A percentile compares a stretch with the other conserved stretches of the same genome.
Evolutionary conservation across 2,797 vertebrate species (phyloP).

Genomic region (Muscicapa comitata): DNA sequence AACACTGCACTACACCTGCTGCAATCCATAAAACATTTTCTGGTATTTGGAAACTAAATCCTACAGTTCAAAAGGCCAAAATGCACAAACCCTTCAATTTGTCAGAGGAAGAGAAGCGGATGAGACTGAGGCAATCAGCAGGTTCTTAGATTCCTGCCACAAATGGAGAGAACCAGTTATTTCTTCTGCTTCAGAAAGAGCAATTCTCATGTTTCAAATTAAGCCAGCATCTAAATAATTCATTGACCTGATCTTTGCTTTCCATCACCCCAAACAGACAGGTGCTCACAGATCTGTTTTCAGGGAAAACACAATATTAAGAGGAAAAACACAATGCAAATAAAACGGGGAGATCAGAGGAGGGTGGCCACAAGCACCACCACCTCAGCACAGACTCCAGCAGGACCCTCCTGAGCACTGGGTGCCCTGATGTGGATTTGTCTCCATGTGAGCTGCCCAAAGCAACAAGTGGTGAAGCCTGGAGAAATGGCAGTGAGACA

Average conservation of each 20-base stretch:
- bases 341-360: neutral
- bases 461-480: neutral
- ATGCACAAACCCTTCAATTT: neutral
- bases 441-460: neutral
- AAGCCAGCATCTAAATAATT: neutral
- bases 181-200: neutral
- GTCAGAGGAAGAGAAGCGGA: neutral
- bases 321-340: neutral
- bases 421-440: neutral
- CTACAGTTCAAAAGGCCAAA: neutral
- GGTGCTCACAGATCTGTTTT: neutral
- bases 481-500: neutral
- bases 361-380: neutral
- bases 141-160: neutral
- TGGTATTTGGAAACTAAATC: constrained; percentile 22
- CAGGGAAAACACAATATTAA: neutral
- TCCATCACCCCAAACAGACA: neutral
- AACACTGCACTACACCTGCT: neutral
- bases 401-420: accelerated
- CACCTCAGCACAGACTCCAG: neutral
- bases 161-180: neutral
- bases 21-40: neutral
- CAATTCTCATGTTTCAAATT: neutral
- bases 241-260: neutral
- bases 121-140: neutral